Evolutionary conservation across 2,797 vertebrate genomes (phyloP).

Genomic region (Dermochelys coriacea): DNA sequence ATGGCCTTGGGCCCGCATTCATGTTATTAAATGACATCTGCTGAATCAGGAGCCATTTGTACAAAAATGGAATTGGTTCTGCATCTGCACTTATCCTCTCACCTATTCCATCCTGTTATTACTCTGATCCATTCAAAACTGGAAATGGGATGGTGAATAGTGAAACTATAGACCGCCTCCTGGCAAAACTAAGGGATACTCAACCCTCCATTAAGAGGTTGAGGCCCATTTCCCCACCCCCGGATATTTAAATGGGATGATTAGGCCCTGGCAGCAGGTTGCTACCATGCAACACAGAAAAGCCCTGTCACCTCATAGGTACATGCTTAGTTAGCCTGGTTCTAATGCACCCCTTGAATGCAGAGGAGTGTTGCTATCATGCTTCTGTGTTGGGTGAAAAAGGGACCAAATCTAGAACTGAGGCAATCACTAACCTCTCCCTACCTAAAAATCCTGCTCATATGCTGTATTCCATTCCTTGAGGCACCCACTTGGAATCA

Average conservation of each 20-base stretch:
- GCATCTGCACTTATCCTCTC: neutral
- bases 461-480: neutral
- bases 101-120: neutral
- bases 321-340: accelerated
- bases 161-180: neutral
- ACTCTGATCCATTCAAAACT: neutral
- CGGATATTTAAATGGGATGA: accelerated
- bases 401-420: neutral
- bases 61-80: neutral
- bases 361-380: neutral
- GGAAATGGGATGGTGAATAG: neutral
- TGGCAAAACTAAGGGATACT: neutral
- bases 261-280: neutral
- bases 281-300: neutral
- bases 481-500: accelerated
- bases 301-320: neutral
- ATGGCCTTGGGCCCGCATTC: neutral
- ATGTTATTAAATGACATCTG: neutral
- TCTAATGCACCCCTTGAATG: neutral
- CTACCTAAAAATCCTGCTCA: neutral
- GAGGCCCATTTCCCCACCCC: neutral
- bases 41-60: neutral
- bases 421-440: neutral
- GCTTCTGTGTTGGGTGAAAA: neutral
- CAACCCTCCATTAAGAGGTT: neutral